Evolutionary conservation across 2,113 vertebrate genomes (phyloP), one percentile per base, ranked within the genome.

Genomic region (Turnix velox): DNA sequence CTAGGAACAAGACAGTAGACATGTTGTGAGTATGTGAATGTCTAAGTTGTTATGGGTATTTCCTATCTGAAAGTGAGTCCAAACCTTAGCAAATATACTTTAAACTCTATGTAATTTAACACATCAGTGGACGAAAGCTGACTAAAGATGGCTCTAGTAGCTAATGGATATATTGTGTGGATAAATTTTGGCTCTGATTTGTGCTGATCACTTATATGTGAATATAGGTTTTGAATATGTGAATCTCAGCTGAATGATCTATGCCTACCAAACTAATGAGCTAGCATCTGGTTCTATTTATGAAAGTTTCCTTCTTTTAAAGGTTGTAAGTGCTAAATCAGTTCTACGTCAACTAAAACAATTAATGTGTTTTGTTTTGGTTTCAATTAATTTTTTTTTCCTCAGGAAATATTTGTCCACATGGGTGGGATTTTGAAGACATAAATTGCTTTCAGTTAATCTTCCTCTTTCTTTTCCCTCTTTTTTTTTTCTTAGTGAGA

Each of bases 1-100:
- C 31, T n/a, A 17, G 20, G 18, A 62, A 76, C 69, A 81, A 54
- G 8, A 7, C 9, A 39, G 23, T 16, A 33, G 33, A 54, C 13
- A 28, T 0, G 0, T 0, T 20, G 51, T 24, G 15, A 54, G 3
- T 19, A 6, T 23, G 13, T 48, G 23, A 77, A 4, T 23, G 24
- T 27, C 24, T 52, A 52, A 84, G 14, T 4, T 1, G 5, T 39
- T 14, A 35, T 65, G 45, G 35, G 13, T 79, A 4, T 55, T 86
- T 88, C 16, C 17, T 58, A n/a, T 20, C 15, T 80, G n/a, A 72
- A 87, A 80, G 10, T 46, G n/a, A 80, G 14, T 12, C 48, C 76
- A 88, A 63, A 9, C 7, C 20, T 59, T 68, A 19, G 1, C 6
- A 78, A 52, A 48, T 33, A 49, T 2, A 23, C 54, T 77, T 46